Evolutionary conservation across 1,140 invertebrate species (phyloP), one percentile per base, ranked within the genome.

Genomic region (Scaptomyza graminum): DNA sequence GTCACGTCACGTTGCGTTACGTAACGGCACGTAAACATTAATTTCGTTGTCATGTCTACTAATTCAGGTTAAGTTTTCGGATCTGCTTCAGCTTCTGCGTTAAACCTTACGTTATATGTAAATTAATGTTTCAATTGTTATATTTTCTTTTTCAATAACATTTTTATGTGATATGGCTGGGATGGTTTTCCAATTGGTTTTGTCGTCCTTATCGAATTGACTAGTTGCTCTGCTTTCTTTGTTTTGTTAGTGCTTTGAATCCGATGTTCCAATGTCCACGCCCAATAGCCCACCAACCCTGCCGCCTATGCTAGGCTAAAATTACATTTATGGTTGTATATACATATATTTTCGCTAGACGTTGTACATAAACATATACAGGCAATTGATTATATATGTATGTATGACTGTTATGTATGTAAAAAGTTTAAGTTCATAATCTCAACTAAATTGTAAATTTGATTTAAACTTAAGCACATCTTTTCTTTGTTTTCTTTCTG

Each of bases 381-480:
- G 51, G 59, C 77, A 69, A 57, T 63, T 62, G 1, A 31, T 7
- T 54, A 63, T 52, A 54, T 44, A 28, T 59, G 41, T n/a, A 22
- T 52, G 52, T 44, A 25, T 59, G 39, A 15, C 31, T 49, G 59
- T 62, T 65, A 54, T n/a, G n/a, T 22, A 22, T 76, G 57, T 76
- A 72, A 67, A 68, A 63, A 56, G 56, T 76, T 79, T 67, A 77
- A 70, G 64, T 77, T 66, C 51, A 75, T 81, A 87, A 85, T 87
- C 82, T 85, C 83, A 85, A 85, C 83, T 87, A 76, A 85, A 82
- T 85, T 85, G 83, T 87, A 85, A 85, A 85, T 85, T 85, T 85
- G 70, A 82, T 87, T 87, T 87, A 85, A 85, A 85, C 82, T 87
- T 88, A 85, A 82, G 82, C 82, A 82, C 79, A 85, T 76, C 74